Evolutionary conservation across 2,888 invertebrate genomes (phyloP), one percentile per base, ranked within the genome.

Genomic region (Corythucha ciliata): DNA sequence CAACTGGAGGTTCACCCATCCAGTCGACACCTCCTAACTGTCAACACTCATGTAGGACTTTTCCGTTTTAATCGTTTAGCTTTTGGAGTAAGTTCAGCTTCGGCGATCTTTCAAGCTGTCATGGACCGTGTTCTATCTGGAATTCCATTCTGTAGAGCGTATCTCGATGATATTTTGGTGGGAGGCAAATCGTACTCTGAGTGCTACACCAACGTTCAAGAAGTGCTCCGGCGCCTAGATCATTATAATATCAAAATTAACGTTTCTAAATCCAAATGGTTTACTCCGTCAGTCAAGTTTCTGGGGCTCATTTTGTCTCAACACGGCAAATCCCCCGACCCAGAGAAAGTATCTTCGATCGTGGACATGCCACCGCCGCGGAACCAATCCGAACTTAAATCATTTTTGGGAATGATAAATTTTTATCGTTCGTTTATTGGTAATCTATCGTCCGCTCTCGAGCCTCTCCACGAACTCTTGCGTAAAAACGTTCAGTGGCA

Each of bases 21-120:
- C n/a, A 63, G 61, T 26, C 54, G 56, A 53, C 48, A 60, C 29
- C 52, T 60, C n/a, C 54, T 63, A 21, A 63, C 61, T 27, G 60
- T 65, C 24, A 62, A 62, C 54, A 63, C 63, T 6, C 60, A 63
- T 50, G 50, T 40, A 34, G 59, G 58, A 5, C 41, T 59, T 18
- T 56, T 53, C 41, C 42, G 45, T 14, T 55, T 46, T 45, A 57
- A 49, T 7, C 25, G 57, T 10, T 51, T 61, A 25, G 49, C 56
- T 12, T 58, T 48, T 46, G 61, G 60, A 5, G 49, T 61, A 32
- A 44, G 54, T 8, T 48, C 52, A 33, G 57, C 61, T 18, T 57
- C 60, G n/a, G 58, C 57, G 21, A 47, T 60, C 21, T 61, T 57
- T 45, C 60, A 61, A 36, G 41, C 53, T 1, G 36, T 40, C 1